phyloP scores from a whole-genome alignment of 2,888 invertebrate species.

The Linnaemya tessellans region DNA sequence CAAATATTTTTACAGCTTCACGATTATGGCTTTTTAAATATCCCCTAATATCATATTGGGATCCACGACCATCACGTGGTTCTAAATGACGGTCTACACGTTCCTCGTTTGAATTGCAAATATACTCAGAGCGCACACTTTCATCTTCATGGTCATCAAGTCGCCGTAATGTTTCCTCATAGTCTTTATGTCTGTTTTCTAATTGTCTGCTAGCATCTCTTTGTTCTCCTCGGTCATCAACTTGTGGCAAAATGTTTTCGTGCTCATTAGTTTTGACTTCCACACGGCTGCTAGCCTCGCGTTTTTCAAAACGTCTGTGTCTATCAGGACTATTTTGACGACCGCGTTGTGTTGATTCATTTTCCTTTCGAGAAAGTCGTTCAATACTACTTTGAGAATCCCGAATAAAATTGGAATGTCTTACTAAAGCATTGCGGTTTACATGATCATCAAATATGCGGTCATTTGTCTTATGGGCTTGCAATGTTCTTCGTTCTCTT shows the following conservation, averaged over 20 bases:
- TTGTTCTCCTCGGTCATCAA: not conserved
- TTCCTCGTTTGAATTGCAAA: not conserved
- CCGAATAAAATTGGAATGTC: not conserved
- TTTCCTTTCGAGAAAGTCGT: not conserved
- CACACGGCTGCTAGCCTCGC: not conserved
- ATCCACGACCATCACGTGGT: not conserved
- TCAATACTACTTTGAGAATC: not conserved
- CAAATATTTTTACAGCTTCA: not conserved
- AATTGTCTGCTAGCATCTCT: not conserved
- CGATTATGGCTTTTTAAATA: not conserved
- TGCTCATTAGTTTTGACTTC: not conserved
- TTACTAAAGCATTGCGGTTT: not conserved
- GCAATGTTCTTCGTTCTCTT: not conserved
- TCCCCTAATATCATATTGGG: not conserved
- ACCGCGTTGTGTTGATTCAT: not conserved
- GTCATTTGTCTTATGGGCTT: not conserved
- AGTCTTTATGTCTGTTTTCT: not conserved
- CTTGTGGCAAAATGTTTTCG: not conserved
- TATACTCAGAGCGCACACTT: not conserved
- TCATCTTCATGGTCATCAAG: not conserved
- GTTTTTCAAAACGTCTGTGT: not conserved
- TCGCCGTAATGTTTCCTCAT: not conserved
- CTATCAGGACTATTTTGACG: slow-evolving; percentile 15
- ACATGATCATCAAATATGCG: not conserved
- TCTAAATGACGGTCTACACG: slow-evolving; percentile 13